Percentiles rank a stretch among this genome's conserved stretches.
Evolutionary conservation across 2,113 vertebrate species (phyloP).

Genomic region (Cygnus atratus): DNA sequence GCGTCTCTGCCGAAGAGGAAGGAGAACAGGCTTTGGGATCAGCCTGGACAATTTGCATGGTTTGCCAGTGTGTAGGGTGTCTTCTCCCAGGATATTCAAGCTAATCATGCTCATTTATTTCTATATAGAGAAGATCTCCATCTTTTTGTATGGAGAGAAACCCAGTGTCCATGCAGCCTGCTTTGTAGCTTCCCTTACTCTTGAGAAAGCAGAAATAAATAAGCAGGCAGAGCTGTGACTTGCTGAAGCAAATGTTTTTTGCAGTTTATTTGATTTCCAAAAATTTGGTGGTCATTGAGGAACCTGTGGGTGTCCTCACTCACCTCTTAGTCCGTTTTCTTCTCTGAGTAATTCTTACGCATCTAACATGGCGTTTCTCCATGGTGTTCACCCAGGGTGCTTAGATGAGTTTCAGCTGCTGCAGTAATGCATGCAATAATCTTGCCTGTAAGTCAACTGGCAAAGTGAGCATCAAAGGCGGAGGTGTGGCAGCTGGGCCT

Average conservation of each 20-base stretch:
- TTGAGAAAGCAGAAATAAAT: neutral
- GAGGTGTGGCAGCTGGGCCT: neutral
- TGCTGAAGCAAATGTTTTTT: neutral
- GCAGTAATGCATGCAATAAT: neutral
- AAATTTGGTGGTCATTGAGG: neutral
- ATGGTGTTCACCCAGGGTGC: neutral
- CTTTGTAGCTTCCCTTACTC: neutral
- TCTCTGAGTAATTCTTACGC: neutral
- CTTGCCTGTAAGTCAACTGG: neutral
- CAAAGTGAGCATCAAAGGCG: neutral
- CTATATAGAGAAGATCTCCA: neutral
- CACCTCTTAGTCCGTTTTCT: neutral
- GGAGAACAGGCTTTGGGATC: neutral
- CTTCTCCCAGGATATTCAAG: neutral
- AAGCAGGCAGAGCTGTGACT: neutral
- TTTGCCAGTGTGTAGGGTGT: neutral
- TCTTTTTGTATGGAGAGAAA: neutral
- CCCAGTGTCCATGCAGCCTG: neutral
- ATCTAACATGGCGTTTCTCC: neutral
- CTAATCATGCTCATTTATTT: neutral
- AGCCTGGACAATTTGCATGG: neutral
- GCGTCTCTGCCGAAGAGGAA: neutral
- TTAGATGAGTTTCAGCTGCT: neutral
- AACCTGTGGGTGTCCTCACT: fast-evolving
- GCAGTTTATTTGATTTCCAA: neutral